Evolutionary conservation across 2,888 invertebrate genomes (phyloP).

Genomic region (Tholera decimalis): DNA sequence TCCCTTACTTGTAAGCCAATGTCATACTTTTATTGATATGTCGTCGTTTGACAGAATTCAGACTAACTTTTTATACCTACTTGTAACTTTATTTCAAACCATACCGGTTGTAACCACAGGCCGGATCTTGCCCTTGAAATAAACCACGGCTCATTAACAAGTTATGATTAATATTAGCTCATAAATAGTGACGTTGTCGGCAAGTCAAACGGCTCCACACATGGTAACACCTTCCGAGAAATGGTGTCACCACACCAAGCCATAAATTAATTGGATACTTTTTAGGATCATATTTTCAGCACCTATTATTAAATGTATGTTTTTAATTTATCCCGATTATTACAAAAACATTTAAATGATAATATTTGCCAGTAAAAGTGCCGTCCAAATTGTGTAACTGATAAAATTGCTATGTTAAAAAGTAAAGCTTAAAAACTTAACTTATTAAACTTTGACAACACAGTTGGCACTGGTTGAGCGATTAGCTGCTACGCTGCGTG

Average conservation of each 20-base stretch:
- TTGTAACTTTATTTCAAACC: conserved; percentile 3
- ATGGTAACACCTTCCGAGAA: conserved; percentile 82
- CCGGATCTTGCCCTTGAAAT: conserved; percentile 60
- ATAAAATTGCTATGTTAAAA: too few species aligned
- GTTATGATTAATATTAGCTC: conserved; percentile 82
- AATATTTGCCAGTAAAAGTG: background rate
- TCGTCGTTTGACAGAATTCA: too few species aligned
- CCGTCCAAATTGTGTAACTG: too few species aligned
- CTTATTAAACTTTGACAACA: too few species aligned
- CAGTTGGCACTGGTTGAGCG: too few species aligned
- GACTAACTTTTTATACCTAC: too few species aligned
- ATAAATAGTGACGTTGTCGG: conserved; percentile 80
- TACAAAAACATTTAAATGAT: background rate
- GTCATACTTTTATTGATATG: too few species aligned
- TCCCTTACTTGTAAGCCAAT: too few species aligned
- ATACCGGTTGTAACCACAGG: conserved; percentile 24
- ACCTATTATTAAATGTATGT: conserved; percentile 42
- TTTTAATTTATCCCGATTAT: conserved; percentile 1
- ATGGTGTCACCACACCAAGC: conserved; percentile 55
- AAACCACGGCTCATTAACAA: conserved; percentile 74
- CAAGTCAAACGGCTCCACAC: conserved; percentile 73
- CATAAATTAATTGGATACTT: conserved; percentile 61
- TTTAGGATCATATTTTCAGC: conserved; percentile 48
- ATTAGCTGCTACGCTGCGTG: too few species aligned
- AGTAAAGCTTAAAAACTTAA: too few species aligned